phyloP scores from a whole-genome alignment of 2,113 vertebrate species.

The Macroglossus sobrinus region DNA sequence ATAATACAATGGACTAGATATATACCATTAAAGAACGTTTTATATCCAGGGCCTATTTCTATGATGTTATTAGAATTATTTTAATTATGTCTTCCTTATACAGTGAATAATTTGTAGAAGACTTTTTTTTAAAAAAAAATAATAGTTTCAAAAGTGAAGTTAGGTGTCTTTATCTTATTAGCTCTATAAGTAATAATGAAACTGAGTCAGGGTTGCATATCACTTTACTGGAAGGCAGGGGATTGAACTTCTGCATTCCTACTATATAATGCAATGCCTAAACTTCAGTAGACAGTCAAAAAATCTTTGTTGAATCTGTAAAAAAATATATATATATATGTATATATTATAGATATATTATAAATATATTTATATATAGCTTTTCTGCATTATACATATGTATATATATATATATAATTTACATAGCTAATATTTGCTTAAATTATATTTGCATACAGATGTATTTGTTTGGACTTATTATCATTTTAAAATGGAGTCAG shows the following conservation, averaged over 20 bases:
- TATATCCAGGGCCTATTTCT: not conserved
- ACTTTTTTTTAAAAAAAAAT: not conserved
- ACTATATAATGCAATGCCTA: not conserved
- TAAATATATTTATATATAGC: not conserved
- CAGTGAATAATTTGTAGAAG: not conserved
- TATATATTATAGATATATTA: not conserved
- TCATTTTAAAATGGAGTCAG: not conserved
- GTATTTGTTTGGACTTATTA: not conserved
- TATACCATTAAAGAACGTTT: not conserved
- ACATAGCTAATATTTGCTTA: not conserved
- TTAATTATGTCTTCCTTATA: not conserved
- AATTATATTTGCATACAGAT: not conserved
- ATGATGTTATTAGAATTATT: not conserved
- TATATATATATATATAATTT: not conserved
- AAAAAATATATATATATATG: not conserved
- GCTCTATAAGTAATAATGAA: not conserved
- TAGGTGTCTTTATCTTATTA: not conserved
- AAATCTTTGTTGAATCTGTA: not conserved
- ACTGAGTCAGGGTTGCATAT: not conserved
- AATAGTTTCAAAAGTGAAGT: not conserved
- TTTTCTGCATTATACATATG: not conserved
- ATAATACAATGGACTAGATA: rapidly evolving
- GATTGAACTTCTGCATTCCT: not conserved
- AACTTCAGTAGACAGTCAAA: not conserved
- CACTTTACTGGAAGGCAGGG: not conserved